Evolutionary conservation across 2,888 invertebrate genomes (phyloP).

Genomic region (Maniola hyperantus): DNA sequence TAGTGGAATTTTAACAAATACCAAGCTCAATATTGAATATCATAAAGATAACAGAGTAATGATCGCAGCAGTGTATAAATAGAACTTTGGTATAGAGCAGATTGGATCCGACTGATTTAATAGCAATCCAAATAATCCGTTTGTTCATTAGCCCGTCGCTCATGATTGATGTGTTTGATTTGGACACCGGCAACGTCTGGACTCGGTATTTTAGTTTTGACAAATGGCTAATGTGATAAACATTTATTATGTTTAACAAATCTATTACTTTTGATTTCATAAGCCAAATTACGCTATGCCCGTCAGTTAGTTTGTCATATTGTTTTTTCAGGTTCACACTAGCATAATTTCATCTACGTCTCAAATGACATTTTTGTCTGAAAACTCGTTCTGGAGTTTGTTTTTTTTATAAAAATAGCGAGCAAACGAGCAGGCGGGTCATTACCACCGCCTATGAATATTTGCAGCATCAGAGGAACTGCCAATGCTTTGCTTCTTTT

Average conservation of each 20-base stretch:
- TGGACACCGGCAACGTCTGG: slow-evolving; percentile 8
- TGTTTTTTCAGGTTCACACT: background rate
- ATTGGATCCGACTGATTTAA: background rate
- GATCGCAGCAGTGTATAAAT: slow-evolving; percentile 2
- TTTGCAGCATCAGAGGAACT: no score
- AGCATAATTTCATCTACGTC: background rate
- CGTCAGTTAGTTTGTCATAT: background rate
- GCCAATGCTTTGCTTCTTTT: no score
- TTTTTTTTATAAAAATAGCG: no score
- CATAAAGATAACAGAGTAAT: slow-evolving; percentile 12
- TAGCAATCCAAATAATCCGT: slow-evolving; percentile 13
- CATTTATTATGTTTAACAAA: slow-evolving; percentile 8
- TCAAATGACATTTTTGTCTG: background rate
- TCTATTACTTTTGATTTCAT: slow-evolving; percentile 10
- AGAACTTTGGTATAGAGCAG: no score
- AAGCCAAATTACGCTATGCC: background rate
- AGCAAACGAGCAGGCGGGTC: no score
- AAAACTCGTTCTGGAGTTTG: background rate
- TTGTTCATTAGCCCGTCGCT: slow-evolving; percentile 18
- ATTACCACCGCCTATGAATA: no score
- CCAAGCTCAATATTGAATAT: slow-evolving; percentile 6
- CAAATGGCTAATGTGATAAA: slow-evolving; percentile 9
- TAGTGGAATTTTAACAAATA: slow-evolving; percentile 8
- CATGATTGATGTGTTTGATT: slow-evolving; percentile 29
- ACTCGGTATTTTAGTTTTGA: slow-evolving; percentile 14